Evolutionary conservation across 2,113 vertebrate genomes (phyloP).

Genomic region (Spea multiplicata): DNA sequence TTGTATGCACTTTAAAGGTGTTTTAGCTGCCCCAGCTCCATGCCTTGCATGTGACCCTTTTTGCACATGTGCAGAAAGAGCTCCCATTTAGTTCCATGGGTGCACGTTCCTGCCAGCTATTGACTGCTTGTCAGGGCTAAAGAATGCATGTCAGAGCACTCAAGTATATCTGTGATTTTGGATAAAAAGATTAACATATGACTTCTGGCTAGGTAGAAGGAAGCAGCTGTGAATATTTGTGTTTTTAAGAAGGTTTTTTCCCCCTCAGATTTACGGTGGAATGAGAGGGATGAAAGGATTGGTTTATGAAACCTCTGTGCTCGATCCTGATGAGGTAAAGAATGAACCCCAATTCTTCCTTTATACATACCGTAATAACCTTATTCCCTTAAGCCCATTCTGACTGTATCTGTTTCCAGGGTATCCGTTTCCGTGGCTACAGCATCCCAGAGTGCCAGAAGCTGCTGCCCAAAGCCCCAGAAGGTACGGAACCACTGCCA

Average conservation of each 20-base stretch:
- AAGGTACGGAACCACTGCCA: conserved; percentile 87
- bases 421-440: conserved; percentile 92
- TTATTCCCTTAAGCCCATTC: background rate
- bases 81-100: no score
- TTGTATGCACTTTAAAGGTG: no score
- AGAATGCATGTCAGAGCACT: no score
- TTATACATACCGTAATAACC: background rate
- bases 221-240: no score
- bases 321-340: conserved; percentile 93
- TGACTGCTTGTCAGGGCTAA: no score
- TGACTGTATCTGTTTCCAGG: conserved; percentile 63
- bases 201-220: no score
- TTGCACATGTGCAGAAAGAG: no score
- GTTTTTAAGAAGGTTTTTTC: background rate
- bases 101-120: no score
- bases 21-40: no score
- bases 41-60: no score
- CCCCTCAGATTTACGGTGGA: conserved; percentile 84
- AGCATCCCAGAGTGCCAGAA: conserved; percentile 96
- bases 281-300: conserved; percentile 98
- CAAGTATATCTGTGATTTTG: no score
- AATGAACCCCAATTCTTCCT: background rate
- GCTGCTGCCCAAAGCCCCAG: conserved; percentile 84
- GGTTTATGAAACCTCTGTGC: conserved; percentile 92
- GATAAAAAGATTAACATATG: no score